Percentiles rank a stretch among this genome's conserved stretches.
Conservation (phyloP, 35 echinoderm and acorn worm species). For the Lytechinus pictus region DNA sequence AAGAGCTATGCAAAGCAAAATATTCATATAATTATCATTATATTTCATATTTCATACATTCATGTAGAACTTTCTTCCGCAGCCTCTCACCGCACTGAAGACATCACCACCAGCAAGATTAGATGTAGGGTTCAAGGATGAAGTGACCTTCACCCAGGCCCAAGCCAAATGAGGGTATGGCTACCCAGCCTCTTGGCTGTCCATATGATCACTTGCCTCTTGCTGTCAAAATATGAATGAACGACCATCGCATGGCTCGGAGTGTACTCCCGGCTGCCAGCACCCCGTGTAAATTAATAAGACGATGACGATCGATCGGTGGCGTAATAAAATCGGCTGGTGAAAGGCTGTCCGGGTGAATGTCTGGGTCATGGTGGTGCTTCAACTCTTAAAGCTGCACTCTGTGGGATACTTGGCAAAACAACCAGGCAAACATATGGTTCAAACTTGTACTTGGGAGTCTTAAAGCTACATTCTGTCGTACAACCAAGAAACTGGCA, state of each 20-base stretch:
- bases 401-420: background rate
- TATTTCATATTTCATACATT: background rate
- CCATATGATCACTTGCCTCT: background rate
- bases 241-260: background rate
- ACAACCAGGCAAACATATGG: background rate
- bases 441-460: background rate
- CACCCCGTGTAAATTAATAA: slow-evolving; percentile 22
- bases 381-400: slow-evolving; percentile 28
- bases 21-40: too few species aligned
- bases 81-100: background rate
- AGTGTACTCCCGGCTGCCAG: background rate
- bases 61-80: background rate
- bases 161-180: background rate
- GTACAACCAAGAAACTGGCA: background rate
- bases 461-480: background rate
- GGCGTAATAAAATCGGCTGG: slow-evolving; percentile 44
- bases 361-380: slow-evolving; percentile 28
- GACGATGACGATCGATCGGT: slow-evolving; percentile 31
- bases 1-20: too few species aligned
- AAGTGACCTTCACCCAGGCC: background rate
- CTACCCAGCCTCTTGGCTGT: background rate
- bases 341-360: slow-evolving; percentile 36
- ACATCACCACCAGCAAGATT: background rate
- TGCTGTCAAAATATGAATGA: slow-evolving; percentile 34
- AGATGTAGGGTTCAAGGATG: background rate